Percentiles rank a stretch among this genome's conserved stretches.
Conservation (phyloP, 2,113 vertebrate genomes). For the Nannospalax galili region DNA sequence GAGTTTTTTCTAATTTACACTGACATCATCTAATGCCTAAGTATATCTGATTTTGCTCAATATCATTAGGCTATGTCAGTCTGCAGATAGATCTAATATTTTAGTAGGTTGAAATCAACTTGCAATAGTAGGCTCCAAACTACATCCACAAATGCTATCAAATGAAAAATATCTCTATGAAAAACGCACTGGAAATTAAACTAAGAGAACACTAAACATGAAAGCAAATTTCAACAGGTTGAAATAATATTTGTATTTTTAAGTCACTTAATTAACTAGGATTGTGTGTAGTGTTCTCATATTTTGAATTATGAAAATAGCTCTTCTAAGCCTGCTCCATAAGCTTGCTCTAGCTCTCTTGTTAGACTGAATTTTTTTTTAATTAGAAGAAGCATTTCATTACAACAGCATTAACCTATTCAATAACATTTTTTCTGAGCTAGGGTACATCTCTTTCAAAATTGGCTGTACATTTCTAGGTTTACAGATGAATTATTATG, state of each 20-base stretch:
- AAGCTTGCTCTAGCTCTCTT: constrained; percentile 32
- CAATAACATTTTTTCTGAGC: too few species aligned
- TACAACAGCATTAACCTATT: too few species aligned
- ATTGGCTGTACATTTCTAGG: too few species aligned
- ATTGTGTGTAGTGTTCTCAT: neutral
- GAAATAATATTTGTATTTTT: neutral
- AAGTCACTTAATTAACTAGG: constrained; percentile 19
- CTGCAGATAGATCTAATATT: constrained; percentile 43
- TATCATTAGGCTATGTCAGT: neutral
- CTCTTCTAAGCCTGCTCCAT: neutral
- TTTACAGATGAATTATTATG: too few species aligned
- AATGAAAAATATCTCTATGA: neutral
- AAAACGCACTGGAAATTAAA: neutral
- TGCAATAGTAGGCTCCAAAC: neutral
- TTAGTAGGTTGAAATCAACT: constrained; percentile 2
- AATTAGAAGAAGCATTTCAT: too few species aligned
- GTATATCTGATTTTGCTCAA: neutral
- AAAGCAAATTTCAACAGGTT: constrained; percentile 6
- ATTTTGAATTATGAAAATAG: neutral
- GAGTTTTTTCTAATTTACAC: constrained; percentile 13
- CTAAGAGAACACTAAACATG: constrained; percentile 23
- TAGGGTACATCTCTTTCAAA: too few species aligned
- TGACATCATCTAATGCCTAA: neutral
- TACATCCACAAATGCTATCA: constrained; percentile 17
- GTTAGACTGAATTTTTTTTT: constrained; percentile 39